Evolutionary conservation across 2,797 vertebrate species (phyloP).

Genomic region (Lepus townsendii): DNA sequence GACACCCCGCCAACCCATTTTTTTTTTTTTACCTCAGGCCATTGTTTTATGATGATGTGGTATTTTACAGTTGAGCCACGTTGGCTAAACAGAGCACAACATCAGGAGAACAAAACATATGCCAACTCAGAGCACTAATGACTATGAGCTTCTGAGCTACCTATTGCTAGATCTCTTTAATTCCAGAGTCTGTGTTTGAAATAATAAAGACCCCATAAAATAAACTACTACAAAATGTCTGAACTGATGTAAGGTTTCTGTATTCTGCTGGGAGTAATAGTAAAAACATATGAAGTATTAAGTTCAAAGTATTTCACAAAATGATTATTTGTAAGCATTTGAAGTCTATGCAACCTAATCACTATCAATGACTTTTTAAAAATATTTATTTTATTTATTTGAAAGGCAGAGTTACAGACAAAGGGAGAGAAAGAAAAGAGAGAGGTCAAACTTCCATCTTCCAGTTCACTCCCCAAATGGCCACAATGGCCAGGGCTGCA

Average conservation of each 20-base stretch:
- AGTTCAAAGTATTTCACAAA: not conserved
- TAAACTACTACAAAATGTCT: not conserved
- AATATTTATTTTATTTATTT: too few species aligned
- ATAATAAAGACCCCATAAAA: not conserved
- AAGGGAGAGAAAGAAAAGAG: too few species aligned
- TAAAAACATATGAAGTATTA: not conserved
- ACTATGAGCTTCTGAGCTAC: not conserved
- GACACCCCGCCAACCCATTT: not conserved
- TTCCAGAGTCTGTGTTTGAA: not conserved
- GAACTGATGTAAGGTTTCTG: conserved; percentile 3
- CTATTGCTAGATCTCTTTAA: not conserved
- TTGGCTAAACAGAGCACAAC: not conserved
- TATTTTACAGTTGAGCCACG: not conserved
- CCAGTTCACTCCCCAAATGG: too few species aligned
- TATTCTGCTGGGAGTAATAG: not conserved
- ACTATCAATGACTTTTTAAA: not conserved
- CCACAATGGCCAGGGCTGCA: too few species aligned
- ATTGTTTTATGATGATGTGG: not conserved
- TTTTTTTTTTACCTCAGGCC: not conserved
- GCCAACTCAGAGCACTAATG: not conserved
- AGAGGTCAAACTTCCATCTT: not conserved
- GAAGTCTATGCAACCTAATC: not conserved
- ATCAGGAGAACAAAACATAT: not conserved
- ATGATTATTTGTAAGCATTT: not conserved
- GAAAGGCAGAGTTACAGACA: not conserved